A percentile compares a stretch with the other conserved stretches of the same genome.
Evolutionary conservation across 2,888 invertebrate genomes (phyloP).

Genomic region (Diploptera punctata): DNA sequence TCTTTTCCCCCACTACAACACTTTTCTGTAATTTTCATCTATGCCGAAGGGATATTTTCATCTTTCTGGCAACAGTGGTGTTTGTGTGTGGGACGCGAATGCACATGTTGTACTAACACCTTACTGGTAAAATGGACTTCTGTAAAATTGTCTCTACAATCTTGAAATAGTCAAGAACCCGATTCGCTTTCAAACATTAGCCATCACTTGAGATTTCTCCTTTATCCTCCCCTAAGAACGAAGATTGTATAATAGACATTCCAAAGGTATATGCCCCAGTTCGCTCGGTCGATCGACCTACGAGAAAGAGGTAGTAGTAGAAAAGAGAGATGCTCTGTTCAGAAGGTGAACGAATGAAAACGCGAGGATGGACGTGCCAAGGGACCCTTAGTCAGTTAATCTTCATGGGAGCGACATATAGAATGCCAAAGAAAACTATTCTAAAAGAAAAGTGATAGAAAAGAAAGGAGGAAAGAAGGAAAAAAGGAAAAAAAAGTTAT

Average conservation of each 20-base stretch:
- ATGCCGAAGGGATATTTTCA: too few relatives aligned
- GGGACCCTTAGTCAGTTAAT: background rate
- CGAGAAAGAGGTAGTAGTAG: background rate
- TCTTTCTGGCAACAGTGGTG: too few relatives aligned
- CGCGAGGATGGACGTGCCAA: slow-evolving; percentile 1
- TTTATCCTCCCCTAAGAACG: background rate
- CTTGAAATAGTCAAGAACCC: too few relatives aligned
- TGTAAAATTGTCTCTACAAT: too few relatives aligned
- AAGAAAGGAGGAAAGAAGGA: background rate
- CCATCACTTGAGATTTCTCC: too few relatives aligned
- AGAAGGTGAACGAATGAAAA: background rate
- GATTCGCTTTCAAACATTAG: too few relatives aligned
- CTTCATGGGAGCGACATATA: slow-evolving; percentile 9
- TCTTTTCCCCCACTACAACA: too few relatives aligned
- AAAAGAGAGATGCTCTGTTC: background rate
- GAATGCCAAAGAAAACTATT: background rate
- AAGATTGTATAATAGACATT: background rate
- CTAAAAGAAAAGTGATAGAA: background rate
- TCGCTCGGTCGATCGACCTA: background rate
- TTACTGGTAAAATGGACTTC: too few relatives aligned
- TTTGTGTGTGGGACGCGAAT: too few relatives aligned
- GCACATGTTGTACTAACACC: too few relatives aligned
- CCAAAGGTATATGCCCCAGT: background rate
- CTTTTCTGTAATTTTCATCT: too few relatives aligned
- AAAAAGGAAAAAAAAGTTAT: too few relatives aligned